Evolutionary conservation across 2,113 vertebrate species (phyloP), one percentile per base, ranked within the genome.

Genomic region (Hippocampus guttulatus): DNA sequence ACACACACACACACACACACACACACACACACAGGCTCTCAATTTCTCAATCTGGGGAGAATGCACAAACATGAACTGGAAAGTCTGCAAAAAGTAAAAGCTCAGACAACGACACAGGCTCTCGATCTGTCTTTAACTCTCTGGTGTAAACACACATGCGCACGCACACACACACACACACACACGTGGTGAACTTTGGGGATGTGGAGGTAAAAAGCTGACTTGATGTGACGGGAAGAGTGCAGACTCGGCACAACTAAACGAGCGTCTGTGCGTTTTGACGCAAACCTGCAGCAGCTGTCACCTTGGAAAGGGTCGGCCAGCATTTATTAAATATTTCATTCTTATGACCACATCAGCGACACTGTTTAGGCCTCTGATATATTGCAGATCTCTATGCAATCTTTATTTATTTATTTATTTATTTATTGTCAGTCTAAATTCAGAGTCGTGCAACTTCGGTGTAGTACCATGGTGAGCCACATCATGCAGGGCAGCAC

Each of bases 161-260:
- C 69, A 71, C 69, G 60, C 41, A 73, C 45, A 54, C 62, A 67
- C 38, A 74, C 69, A 68, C 69, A 67, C 21, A 75, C 69, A 73
- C 75, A 77, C 68, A 66, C 75, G 70, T 67, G 69, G 67, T 77
- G 75, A 88, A 87, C 81, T 81, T 73, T 66, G 49, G 80, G 71
- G 77, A 71, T 76, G 68, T 83, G 78, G 80, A 79, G 69, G 71
- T 79, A 82, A 85, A 83, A 75, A 85, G 85, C 85, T 87, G 82
- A 87, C 82, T 62, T 78, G 81, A 88, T 81, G 79, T 83, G 82
- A 89, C 38, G 69, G 75, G 78, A 84, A 81, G 77, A 80, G 72
- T 85, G 88, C 86, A 52, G 78, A 84, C 76, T 84, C 80, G 11
- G 81, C 87, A 85, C 77, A 89, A 85, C 20, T 51, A 70, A 45